A percentile compares a stretch with the other conserved stretches of the same genome.
Conservation (phyloP, 2,797 vertebrate species). For the Helostoma temminkii region DNA sequence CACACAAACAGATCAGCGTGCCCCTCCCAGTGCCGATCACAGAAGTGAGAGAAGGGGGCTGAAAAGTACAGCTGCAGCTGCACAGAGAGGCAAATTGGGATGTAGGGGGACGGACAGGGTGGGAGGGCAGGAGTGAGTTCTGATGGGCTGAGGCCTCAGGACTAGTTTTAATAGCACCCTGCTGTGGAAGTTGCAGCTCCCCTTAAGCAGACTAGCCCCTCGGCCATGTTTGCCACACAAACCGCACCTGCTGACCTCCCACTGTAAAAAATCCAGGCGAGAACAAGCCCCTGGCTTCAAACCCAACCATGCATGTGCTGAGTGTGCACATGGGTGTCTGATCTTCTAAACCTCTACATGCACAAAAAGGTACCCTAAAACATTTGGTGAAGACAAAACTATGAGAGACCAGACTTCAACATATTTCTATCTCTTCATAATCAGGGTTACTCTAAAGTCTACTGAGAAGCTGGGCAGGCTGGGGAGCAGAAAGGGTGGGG, state of each 20-base stretch:
- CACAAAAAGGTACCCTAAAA: constrained; percentile 83
- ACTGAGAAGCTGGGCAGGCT: constrained; percentile 71
- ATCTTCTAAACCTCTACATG: constrained; percentile 80
- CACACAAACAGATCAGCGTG: constrained; percentile 47
- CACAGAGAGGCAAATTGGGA: neutral
- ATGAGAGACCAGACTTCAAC: constrained; percentile 79
- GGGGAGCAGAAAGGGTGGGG: constrained; percentile 12
- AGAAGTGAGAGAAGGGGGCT: constrained; percentile 21
- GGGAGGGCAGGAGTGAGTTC: constrained; percentile 27
- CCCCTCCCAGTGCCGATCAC: constrained; percentile 17
- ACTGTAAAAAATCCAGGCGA: constrained; percentile 23
- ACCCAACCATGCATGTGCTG: constrained; percentile 14
- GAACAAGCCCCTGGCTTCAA: constrained; percentile 7
- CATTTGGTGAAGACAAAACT: constrained; percentile 80
- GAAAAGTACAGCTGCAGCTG: neutral
- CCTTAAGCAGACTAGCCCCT: constrained; percentile 87
- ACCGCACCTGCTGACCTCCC: constrained; percentile 13
- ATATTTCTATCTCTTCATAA: constrained; percentile 80
- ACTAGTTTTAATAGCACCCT: constrained; percentile 87
- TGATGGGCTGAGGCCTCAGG: constrained; percentile 64
- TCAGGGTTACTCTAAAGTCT: constrained; percentile 84
- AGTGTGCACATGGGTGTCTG: constrained; percentile 49
- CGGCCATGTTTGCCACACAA: constrained; percentile 35
- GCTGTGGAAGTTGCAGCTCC: constrained; percentile 87
- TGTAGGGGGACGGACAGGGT: constrained; percentile 18